phyloP scores from a whole-genome alignment of 2,797 vertebrate species.

The Podarcis siculus region DNA sequence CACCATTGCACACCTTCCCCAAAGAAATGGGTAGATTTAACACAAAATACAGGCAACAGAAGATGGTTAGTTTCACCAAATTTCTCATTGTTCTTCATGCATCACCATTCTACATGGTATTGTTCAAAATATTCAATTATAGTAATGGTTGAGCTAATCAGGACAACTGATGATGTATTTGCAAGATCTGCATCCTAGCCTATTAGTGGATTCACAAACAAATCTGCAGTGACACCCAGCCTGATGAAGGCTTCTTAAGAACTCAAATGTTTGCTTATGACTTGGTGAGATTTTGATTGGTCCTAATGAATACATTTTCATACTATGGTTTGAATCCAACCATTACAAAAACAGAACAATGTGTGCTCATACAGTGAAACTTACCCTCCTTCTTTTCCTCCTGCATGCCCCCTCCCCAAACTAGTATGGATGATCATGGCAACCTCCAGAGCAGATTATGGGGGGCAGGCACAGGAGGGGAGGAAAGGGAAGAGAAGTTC shows the following conservation, averaged over 20 bases:
- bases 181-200: background rate
- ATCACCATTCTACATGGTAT: no score
- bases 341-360: no score
- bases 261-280: background rate
- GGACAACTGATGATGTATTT: background rate
- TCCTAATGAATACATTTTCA: background rate
- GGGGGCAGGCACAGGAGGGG: no score
- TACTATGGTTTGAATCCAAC: background rate
- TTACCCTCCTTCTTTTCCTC: no score
- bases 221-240: conserved; percentile 21
- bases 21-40: background rate
- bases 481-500: no score
- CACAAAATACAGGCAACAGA: conserved; percentile 29
- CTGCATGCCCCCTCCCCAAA: no score
- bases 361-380: no score
- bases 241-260: background rate
- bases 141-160: conserved; percentile 22
- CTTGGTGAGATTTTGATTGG: background rate
- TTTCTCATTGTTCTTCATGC: background rate
- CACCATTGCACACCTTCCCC: background rate
- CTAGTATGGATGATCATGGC: no score
- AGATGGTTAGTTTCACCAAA: background rate
- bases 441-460: no score
- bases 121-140: background rate
- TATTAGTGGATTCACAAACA: conserved; percentile 38